These are phyloP conservation scores for Solenodon paradoxus DNA, from an alignment of 2,113 vertebrate genomes.

Conservation along the genomic window DNA sequence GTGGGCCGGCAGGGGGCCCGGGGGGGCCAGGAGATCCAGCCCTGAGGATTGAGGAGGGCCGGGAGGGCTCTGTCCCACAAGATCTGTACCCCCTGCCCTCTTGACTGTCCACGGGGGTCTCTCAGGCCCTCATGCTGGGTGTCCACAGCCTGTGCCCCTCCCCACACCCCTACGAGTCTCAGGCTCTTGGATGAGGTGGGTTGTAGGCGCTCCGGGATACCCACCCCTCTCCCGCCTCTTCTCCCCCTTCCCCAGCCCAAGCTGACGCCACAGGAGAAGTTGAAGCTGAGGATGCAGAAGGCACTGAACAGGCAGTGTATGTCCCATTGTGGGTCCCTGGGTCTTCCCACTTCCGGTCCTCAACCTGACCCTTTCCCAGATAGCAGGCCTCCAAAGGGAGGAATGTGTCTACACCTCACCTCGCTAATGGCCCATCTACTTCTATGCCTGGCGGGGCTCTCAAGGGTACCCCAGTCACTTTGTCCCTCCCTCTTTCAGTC, in stretches of 20 bases:
- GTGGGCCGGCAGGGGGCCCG: conserved; percentile 70
- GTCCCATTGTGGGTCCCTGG: conserved; percentile 30
- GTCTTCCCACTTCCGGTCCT: neutral
- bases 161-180: neutral
- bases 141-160: neutral
- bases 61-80: neutral
- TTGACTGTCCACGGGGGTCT: neutral
- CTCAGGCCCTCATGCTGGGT: neutral
- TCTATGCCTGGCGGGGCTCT: neutral
- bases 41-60: neutral
- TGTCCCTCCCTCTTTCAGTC: conserved; percentile 78
- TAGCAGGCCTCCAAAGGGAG: neutral
- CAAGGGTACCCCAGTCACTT: neutral
- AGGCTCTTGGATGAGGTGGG: conserved; percentile 65
- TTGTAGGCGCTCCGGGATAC: conserved; percentile 44
- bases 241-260: conserved; percentile 86
- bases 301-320: conserved; percentile 94
- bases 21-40: conserved; percentile 42
- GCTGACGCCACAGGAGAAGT: conserved; percentile 93
- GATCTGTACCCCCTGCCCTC: neutral
- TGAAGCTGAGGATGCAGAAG: conserved; percentile 95
- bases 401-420: accelerated
- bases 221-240: conserved; percentile 55
- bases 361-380: accelerated
- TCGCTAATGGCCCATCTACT: neutral